Conservation (phyloP, 2,113 vertebrate genomes). For the Uria aalge region DNA sequence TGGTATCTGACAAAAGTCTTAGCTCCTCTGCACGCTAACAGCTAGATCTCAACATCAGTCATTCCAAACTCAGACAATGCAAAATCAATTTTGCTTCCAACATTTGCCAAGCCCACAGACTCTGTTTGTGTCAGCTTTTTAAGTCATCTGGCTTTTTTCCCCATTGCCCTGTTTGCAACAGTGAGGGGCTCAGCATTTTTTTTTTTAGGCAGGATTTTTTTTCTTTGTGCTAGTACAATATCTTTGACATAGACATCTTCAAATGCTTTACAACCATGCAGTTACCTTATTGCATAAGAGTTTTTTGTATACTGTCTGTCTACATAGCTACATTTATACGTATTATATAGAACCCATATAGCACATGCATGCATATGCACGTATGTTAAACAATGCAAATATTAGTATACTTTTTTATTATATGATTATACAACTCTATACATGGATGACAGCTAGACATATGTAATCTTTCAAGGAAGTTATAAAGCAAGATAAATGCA, state of each 20-base stretch:
- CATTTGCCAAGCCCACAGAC: neutral
- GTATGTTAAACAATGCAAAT: neutral
- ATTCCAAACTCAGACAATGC: neutral
- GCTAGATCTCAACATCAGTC: neutral
- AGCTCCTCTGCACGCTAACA: neutral
- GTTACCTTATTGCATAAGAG: neutral
- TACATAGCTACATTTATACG: neutral
- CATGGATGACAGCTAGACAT: neutral
- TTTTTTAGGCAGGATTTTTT: neutral
- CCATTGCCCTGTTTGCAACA: neutral
- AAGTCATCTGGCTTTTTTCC: neutral
- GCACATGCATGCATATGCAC: neutral
- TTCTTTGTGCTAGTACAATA: neutral
- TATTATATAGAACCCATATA: neutral
- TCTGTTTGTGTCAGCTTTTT: conserved; percentile 3
- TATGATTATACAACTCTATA: neutral
- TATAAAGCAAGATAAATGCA: neutral
- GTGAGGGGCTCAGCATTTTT: neutral
- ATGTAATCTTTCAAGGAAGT: neutral
- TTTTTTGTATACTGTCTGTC: neutral
- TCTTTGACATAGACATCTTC: neutral
- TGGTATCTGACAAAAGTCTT: neutral
- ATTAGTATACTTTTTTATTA: neutral
- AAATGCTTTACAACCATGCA: neutral
- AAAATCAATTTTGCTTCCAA: conserved; percentile 37